A percentile compares a stretch with the other conserved stretches of the same genome.
Conservation (phyloP, 2,797 vertebrate species). For the Graptemys geographica region DNA sequence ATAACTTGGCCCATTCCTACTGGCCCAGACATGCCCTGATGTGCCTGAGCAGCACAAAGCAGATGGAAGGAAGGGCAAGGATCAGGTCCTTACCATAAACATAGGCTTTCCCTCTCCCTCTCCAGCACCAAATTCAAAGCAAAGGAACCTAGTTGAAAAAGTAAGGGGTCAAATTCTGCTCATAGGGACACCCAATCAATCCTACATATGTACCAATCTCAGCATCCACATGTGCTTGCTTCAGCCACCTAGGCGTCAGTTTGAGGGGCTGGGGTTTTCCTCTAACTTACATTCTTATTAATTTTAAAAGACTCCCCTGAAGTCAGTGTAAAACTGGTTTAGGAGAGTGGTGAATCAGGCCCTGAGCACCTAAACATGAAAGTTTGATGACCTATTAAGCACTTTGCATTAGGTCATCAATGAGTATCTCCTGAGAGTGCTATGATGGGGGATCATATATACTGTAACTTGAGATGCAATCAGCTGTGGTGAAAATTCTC, state of each 20-base stretch:
- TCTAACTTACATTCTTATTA: background rate
- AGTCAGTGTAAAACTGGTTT: background rate
- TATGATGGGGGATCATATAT: background rate
- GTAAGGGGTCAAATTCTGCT: background rate
- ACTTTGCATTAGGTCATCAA: background rate
- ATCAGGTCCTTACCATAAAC: background rate
- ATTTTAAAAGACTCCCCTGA: background rate
- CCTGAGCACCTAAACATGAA: slow-evolving; percentile 15
- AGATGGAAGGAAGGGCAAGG: background rate
- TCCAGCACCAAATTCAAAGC: background rate
- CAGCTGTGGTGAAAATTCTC: background rate
- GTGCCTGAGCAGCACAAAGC: background rate
- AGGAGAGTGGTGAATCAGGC: background rate
- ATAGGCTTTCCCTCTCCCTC: background rate
- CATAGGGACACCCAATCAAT: background rate
- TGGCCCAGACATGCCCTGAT: background rate
- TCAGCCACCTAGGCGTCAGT: background rate
- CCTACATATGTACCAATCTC: background rate
- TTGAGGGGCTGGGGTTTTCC: background rate
- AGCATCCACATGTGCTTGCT: background rate
- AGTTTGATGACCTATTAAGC: background rate
- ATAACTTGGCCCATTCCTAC: background rate
- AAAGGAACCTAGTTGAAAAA: background rate
- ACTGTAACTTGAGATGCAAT: background rate
- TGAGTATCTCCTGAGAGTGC: background rate